These are phyloP conservation scores for Tachina lurida DNA, from an alignment of 2,888 invertebrate genomes.

Conservation along the genomic window DNA sequence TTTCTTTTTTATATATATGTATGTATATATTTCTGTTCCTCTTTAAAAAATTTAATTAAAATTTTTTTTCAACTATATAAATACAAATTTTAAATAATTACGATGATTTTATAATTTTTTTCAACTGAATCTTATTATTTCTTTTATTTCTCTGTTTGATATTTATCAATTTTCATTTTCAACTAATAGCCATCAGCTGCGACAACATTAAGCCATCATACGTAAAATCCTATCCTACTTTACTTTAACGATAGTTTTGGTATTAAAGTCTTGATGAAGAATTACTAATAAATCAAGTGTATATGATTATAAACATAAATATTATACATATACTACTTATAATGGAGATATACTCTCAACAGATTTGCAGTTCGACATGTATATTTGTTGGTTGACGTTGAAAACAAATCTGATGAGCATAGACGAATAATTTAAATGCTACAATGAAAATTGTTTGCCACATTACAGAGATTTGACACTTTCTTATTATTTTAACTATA, in stretches of 20 bases:
- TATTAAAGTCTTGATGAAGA: constrained; percentile 17
- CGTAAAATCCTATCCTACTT: constrained; percentile 23
- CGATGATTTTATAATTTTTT: constrained; percentile 63
- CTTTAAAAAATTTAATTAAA: constrained; percentile 60
- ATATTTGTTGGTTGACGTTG: neutral
- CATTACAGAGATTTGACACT: neutral
- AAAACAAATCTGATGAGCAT: neutral
- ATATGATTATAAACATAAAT: constrained; percentile 38
- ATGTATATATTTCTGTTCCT: constrained; percentile 43
- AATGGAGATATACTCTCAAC: constrained; percentile 16
- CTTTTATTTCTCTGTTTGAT: constrained; percentile 28
- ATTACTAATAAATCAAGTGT: constrained; percentile 60
- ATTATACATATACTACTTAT: neutral
- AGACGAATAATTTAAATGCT: constrained; percentile 2
- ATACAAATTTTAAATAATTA: constrained; percentile 59
- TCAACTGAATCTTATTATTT: constrained; percentile 48
- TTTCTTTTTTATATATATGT: constrained; percentile 56
- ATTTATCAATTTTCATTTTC: constrained; percentile 54
- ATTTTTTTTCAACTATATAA: constrained; percentile 46
- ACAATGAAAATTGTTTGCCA: neutral
- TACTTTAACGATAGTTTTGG: constrained; percentile 24
- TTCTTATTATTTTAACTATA: neutral
- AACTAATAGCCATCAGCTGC: constrained; percentile 8
- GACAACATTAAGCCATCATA: constrained; percentile 52
- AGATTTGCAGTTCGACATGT: constrained; percentile 20